Evolutionary conservation across 1,140 invertebrate species (phyloP), one percentile per base, ranked within the genome.

Genomic region (Bombus vancouverensis): DNA sequence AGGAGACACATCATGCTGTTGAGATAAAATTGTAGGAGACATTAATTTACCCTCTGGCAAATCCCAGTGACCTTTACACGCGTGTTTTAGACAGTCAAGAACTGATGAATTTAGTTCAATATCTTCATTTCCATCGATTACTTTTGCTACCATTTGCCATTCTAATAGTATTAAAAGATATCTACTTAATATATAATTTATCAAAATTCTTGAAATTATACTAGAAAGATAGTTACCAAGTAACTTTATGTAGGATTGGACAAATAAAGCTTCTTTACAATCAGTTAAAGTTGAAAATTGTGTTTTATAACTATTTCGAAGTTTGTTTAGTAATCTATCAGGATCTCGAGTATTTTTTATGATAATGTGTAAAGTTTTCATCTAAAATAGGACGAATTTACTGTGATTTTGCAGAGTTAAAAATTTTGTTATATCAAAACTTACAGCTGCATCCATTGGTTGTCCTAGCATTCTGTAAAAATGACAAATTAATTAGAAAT

Each of bases 401-500:
- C 62, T 32, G 73, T 32, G 59, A 79, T 44, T 28, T 28, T 22
- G 32, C 9, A 37, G 1, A 47, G 5, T 34, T 53, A 22, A 13
- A 18, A 53, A 89, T 80, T 47, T 81, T 74, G 1, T 66, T 42
- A 68, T 32, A 72, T 74, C 34, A 68, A 76, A 66, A 87, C 95
- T 95, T 93, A 96, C 95, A 18, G 95, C 94, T 82, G 96, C 95
- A 87, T 96, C 95, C 79, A 91, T 89, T 28, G 92, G 93, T 83
- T 94, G 90, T 65, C 95, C 95, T 83, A 96, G 92, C 93, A 96
- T 95, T 85, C 96, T 96, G 84, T 42, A 95, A 72, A 39, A 94
- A 92, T 86, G 88, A 86, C 83, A 71, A 86, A 66, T n/a, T 53
- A 32, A 28, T 89, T 12, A 75, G 18, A 66, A 72, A 80, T 86